Base-by-base conservation (phyloP, 2,797 vertebrate genomes). In the Meda fulgida region DNA sequence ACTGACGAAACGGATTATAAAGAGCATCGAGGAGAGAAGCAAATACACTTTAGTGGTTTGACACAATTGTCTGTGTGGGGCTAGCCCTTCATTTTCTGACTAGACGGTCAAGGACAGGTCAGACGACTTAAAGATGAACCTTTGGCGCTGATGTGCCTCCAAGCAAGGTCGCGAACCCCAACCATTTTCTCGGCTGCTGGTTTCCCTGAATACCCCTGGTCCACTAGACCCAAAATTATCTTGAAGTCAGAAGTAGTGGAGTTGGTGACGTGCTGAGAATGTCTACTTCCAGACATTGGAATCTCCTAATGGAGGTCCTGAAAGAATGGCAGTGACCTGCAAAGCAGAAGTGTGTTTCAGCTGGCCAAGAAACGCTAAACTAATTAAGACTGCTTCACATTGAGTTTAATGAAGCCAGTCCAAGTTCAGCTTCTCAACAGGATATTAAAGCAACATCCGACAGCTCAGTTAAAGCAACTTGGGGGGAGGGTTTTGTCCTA, bases 201-300 rank as follows among this genome's bases (percentile, higher is more conserved):
- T 5, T 63, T 63, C n/a, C 58, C n/a, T 29, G 58, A 63, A 63
- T 63, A 29, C n/a, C 11, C 58, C 11, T 14, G n/a, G 11, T 63
- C 58, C 58, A 63, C 58, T 63, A 63, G n/a, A 63, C n/a, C n/a
- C 58, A 63, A 63, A 63, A 63, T 63, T n/a, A 63, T 29, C n/a
- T 63, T 63, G 13, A 63, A 29, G 8, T 55, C 8, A 55, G 53
- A 55, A 63, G 7, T 66, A 18, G 31, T 34, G 7, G 65, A 16
- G 18, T 34, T 18, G 19, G 29, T 66, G 29, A 60, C 10, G 3
- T 1, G 16, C 29, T 66, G 16, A 67, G 65, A 67, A 67, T 36
- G 65, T 16, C 31, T 36, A 67, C 65, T 34, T 67, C 3, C 7
- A 66, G 29, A 66, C 65, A 6, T 34, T 34, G 18, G 34, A 31